These are phyloP conservation scores for Lepisosteus osseus DNA, from an alignment of 2,113 vertebrate species.

Conservation along the genomic window DNA sequence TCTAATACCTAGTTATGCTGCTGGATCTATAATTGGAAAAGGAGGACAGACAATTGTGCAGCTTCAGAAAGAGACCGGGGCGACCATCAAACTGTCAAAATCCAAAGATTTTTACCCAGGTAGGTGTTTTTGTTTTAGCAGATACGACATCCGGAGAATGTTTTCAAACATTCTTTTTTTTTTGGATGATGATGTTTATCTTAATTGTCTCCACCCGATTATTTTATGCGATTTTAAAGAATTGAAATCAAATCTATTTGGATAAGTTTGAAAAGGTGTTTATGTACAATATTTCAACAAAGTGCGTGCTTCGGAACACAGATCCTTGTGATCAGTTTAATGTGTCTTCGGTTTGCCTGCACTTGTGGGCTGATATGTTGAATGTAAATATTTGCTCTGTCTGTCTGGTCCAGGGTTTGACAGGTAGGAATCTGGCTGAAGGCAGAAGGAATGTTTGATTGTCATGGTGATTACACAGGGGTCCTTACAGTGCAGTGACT, in stretches of 20 bases:
- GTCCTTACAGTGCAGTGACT: too few relatives aligned
- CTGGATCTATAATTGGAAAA: constrained; percentile 89
- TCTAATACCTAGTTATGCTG: constrained; percentile 88
- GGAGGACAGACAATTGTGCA: constrained; percentile 88
- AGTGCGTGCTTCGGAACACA: too few relatives aligned
- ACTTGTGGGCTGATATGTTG: neutral
- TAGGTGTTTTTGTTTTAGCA: constrained; percentile 46
- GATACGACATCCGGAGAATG: too few relatives aligned
- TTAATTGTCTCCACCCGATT: too few relatives aligned
- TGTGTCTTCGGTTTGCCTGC: too few relatives aligned
- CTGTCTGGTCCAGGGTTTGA: neutral
- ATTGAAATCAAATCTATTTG: too few relatives aligned
- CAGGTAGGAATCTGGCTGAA: neutral
- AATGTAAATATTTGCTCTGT: neutral
- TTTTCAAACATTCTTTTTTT: too few relatives aligned
- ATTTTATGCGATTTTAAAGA: too few relatives aligned
- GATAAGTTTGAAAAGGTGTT: too few relatives aligned
- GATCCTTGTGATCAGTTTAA: too few relatives aligned
- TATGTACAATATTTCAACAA: too few relatives aligned
- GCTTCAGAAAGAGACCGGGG: constrained; percentile 85
- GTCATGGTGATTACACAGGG: neutral
- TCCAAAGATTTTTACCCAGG: constrained; percentile 90
- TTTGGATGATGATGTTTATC: too few relatives aligned
- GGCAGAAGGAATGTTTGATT: neutral
- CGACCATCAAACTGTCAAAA: constrained; percentile 87